phyloP scores from a whole-genome alignment of 2,113 vertebrate genomes.

The Malurus alboscapulatus region DNA sequence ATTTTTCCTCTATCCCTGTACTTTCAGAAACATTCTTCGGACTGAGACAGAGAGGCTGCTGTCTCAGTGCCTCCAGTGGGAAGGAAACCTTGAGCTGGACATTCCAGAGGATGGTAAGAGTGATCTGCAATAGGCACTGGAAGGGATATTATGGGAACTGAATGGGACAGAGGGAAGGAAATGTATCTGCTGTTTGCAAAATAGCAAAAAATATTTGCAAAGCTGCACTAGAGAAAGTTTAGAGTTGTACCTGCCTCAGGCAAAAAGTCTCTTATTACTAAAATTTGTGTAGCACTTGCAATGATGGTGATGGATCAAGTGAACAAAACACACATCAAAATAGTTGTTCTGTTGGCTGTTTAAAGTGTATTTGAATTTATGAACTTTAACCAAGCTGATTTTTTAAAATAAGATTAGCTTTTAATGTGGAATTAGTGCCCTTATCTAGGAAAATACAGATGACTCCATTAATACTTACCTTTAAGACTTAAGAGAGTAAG shows the following conservation, averaged over 20 bases:
- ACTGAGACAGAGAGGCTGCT: conserved; percentile 79
- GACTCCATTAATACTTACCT: not conserved
- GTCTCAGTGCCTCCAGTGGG: conserved; percentile 78
- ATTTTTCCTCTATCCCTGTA: not conserved
- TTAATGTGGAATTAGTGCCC: not conserved
- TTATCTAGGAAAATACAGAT: not conserved
- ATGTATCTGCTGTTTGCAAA: not conserved
- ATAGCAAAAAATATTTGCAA: not conserved
- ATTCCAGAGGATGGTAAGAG: conserved; percentile 91
- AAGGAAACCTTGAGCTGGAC: conserved; percentile 78
- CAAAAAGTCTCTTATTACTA: not conserved
- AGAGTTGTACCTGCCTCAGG: not conserved
- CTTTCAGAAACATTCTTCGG: conserved; percentile 78
- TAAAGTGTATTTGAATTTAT: not conserved
- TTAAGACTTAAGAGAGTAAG: not conserved
- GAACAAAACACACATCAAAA: not conserved
- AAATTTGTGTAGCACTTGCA: not conserved
- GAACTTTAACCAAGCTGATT: not conserved
- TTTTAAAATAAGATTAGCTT: not conserved
- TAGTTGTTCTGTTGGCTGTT: not conserved
- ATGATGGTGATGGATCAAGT: not conserved
- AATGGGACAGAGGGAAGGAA: not conserved
- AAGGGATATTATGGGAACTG: fast-evolving
- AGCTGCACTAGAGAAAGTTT: not conserved
- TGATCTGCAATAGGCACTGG: not conserved